A percentile compares a stretch with the other conserved stretches of the same genome.
Evolutionary conservation across 2,113 vertebrate species (phyloP).

Genomic region (Mesitornis unicolor): DNA sequence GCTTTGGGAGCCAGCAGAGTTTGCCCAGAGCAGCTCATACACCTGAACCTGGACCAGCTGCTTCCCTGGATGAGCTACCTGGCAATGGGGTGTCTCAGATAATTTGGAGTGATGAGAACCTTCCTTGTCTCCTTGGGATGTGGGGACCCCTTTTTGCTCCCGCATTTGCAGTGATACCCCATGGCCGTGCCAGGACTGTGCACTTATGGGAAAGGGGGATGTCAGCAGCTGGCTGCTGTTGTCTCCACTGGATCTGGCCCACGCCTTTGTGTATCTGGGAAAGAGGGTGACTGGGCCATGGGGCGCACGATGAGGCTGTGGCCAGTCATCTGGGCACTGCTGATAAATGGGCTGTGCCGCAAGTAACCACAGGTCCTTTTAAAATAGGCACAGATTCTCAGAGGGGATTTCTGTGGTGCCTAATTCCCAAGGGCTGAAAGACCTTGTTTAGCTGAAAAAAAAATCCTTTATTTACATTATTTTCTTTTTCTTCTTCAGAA

Average conservation of each 20-base stretch:
- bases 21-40: neutral
- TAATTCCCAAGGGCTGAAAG: neutral
- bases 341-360: neutral
- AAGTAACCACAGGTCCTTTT: neutral
- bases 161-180: rapidly evolving
- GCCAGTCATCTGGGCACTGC: neutral
- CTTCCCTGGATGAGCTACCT: neutral
- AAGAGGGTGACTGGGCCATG: neutral
- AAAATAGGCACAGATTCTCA: neutral
- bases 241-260: neutral
- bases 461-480: neutral
- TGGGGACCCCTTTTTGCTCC: neutral
- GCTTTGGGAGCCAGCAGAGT: neutral
- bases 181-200: neutral
- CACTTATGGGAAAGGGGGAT: neutral
- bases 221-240: neutral
- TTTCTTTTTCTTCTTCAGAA: neutral
- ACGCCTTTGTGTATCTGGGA: neutral
- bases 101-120: neutral
- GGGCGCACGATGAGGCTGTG: neutral
- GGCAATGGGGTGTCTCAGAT: neutral
- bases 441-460: neutral
- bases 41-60: neutral
- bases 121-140: neutral
- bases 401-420: neutral